Percentiles rank a stretch among this genome's conserved stretches.
These are phyloP conservation scores for Drosophila sp. DNA, from an alignment of 1,140 invertebrate genomes.

Conservation along the genomic window DNA sequence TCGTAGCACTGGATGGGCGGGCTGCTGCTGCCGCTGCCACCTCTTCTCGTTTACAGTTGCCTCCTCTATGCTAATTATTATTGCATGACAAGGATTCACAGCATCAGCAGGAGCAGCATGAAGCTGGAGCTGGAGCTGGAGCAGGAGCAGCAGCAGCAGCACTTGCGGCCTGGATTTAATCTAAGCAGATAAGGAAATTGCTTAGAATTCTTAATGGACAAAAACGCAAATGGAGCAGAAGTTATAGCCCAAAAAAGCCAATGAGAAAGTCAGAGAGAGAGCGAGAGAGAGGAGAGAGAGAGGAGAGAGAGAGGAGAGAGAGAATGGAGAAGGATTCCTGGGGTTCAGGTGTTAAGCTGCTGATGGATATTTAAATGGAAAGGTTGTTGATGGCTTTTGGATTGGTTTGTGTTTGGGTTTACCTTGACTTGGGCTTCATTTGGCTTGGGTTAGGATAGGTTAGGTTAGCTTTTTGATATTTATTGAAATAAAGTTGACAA, in stretches of 20 bases:
- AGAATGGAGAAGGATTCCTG: constrained; percentile 9
- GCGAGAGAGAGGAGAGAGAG: not conserved
- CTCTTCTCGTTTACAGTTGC: constrained; percentile 10
- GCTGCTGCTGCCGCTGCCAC: constrained; percentile 4
- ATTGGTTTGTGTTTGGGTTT: constrained; percentile 5
- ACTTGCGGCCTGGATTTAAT: constrained; percentile 67
- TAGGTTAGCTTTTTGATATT: constrained; percentile 26
- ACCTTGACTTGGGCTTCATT: constrained; percentile 21
- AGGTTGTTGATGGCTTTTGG: constrained; percentile 17
- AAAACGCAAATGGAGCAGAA: constrained; percentile 69
- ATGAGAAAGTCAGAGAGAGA: not conserved
- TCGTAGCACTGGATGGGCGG: constrained; percentile 16
- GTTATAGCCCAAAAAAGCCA: constrained; percentile 36
- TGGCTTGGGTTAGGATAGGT: constrained; percentile 13
- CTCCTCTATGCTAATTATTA: constrained; percentile 72
- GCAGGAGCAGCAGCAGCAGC: constrained; percentile 6
- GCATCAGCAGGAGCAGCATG: not conserved
- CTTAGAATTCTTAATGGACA: constrained; percentile 70
- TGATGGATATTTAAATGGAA: constrained; percentile 63
- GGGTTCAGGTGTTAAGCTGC: constrained; percentile 66
- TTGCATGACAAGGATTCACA: constrained; percentile 47
- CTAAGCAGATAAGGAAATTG: constrained; percentile 79
- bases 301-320: not conserved
- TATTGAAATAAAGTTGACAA: constrained; percentile 60
- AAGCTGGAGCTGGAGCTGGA: constrained; percentile 2